Percentiles rank a stretch among this genome's conserved stretches.
phyloP scores from a whole-genome alignment of 30 jellyfish, hydroid and myxozoan genomes.

The Aurelia sp. region DNA sequence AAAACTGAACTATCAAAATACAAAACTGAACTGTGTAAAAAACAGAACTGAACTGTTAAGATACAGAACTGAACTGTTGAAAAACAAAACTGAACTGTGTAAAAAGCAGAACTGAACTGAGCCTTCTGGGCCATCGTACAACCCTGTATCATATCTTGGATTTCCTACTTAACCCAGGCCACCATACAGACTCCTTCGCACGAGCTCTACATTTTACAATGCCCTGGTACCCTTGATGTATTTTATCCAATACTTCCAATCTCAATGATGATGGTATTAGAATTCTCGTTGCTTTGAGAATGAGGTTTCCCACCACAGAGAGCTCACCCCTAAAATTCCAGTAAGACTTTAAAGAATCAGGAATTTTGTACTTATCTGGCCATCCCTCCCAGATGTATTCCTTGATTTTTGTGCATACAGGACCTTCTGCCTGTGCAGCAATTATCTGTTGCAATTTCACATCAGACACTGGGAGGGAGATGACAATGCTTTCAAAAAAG shows the following conservation, averaged over 20 bases:
- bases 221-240: slow-evolving; percentile 42
- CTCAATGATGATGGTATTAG: slow-evolving; percentile 31
- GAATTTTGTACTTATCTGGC: slow-evolving; percentile 38
- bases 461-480: slow-evolving; percentile 16
- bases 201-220: slow-evolving; percentile 33
- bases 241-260: slow-evolving; percentile 21
- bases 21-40: no score
- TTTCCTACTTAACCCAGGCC: no score
- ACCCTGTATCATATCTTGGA: background rate
- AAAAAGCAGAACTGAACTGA: no score
- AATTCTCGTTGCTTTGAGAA: slow-evolving; percentile 22
- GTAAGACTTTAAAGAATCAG: slow-evolving; percentile 4
- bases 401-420: slow-evolving; percentile 8
- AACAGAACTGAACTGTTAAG: no score
- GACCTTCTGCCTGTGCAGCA: slow-evolving; percentile 20
- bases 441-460: slow-evolving; percentile 15
- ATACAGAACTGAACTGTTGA: no score
- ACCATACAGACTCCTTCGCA: slow-evolving; percentile 26
- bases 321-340: background rate
- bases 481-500: slow-evolving; percentile 20
- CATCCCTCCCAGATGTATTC: slow-evolving; percentile 18
- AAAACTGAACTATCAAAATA: no score
- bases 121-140: background rate
- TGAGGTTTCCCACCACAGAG: slow-evolving; percentile 36
- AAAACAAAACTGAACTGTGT: no score